Evolutionary conservation across 2,888 invertebrate species (phyloP), one percentile per base, ranked within the genome.

Genomic region (Andrena camellia): DNA sequence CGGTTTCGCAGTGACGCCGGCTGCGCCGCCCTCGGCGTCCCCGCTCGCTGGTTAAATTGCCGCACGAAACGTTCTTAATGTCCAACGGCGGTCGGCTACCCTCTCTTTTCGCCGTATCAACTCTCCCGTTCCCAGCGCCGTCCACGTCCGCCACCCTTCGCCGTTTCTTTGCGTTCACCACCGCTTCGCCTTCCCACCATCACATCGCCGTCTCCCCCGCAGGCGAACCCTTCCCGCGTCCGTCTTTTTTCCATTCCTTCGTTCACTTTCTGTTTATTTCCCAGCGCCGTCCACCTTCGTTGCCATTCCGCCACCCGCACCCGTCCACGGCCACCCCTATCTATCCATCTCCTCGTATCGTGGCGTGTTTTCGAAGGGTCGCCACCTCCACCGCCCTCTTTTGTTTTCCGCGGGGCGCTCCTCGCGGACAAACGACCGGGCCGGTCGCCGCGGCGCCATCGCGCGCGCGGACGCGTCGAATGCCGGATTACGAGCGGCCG

Each of bases 11-110:
- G 68, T 74, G 78, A 85, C 81, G 83, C 82, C 77, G 82, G 69
- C 74, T 79, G 82, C 84, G 83, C 80, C 86, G 74, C 81, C 83
- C 84, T 81, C 74, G 83, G 62, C 82, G 81, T 84, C 86, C 83
- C 84, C 75, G 70, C 78, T 84, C 87, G 81, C 78, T 86, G 84
- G 88, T 90, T 89, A 89, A 92, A 91, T 90, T 87, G 85, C 88
- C 83, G 87, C 83, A 86, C 87, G 89, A 89, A 90, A 91, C 88
- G 87, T 90, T 91, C 91, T 91, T 90, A 90, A 90, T 91, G 90
- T 88, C 88, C 88, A 86, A 87, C 87, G 88, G 81, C 78, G 86
- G 74, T 81, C 74, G 74, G 79, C 70, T 81, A 63, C 74, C 70
- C 78, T 63, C 78, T 64, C 77, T 62, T 66, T 67, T 64, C 68